These are phyloP conservation scores for Galaxias olidus DNA, from an alignment of 2,797 vertebrate species.

Conservation along the genomic window DNA sequence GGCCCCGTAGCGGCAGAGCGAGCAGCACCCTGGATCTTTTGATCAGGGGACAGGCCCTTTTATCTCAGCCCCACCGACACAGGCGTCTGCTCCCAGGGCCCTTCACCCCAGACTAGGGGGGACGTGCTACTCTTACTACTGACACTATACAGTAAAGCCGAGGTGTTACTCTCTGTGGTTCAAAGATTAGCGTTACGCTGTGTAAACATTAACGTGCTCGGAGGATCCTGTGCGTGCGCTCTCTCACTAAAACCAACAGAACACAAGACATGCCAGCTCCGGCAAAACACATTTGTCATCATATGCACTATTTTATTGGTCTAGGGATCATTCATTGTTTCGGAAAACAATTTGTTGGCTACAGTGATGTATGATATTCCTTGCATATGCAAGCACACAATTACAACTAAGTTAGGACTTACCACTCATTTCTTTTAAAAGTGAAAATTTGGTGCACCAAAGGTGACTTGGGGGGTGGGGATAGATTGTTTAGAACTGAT, in stretches of 20 bases:
- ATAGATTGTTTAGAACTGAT: too few species aligned
- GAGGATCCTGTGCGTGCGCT: neutral
- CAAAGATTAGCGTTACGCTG: slow-evolving; percentile 32
- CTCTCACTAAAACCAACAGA: neutral
- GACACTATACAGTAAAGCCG: slow-evolving; percentile 37
- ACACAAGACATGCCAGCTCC: too few species aligned
- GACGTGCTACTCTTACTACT: slow-evolving; percentile 29
- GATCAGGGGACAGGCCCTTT: slow-evolving; percentile 76
- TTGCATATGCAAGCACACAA: too few species aligned
- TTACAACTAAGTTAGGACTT: too few species aligned
- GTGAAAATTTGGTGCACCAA: too few species aligned
- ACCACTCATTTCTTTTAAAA: too few species aligned
- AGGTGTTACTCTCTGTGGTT: slow-evolving; percentile 28
- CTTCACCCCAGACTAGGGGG: slow-evolving; percentile 50
- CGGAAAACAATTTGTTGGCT: too few species aligned
- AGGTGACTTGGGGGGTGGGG: too few species aligned
- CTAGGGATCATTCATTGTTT: too few species aligned
- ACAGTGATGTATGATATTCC: too few species aligned
- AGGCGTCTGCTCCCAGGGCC: slow-evolving; percentile 67
- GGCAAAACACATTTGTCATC: too few species aligned
- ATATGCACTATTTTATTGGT: too few species aligned
- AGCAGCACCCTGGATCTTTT: slow-evolving; percentile 77
- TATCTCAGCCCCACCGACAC: slow-evolving; percentile 69
- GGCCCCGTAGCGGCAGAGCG: slow-evolving; percentile 59
- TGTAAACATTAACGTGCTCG: slow-evolving; percentile 40